Evolutionary conservation across 2,888 invertebrate genomes (phyloP).

Genomic region (Lasioglossum leucozonium): DNA sequence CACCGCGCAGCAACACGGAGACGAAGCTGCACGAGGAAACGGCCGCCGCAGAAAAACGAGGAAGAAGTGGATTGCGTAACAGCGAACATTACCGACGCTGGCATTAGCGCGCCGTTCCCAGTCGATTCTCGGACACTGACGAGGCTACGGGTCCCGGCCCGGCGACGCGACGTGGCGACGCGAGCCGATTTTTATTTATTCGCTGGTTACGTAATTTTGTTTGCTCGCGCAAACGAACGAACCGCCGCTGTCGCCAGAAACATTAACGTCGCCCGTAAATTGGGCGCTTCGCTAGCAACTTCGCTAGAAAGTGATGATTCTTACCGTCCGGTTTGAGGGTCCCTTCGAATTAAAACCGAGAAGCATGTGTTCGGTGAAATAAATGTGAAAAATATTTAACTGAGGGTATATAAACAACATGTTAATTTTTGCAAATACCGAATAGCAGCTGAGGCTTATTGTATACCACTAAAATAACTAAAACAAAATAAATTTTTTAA

Average conservation of each 20-base stretch:
- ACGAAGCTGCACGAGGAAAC: slow-evolving; percentile 35
- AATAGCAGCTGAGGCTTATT: no score
- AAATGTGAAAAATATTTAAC: no score
- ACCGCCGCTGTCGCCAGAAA: background rate
- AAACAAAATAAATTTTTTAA: no score
- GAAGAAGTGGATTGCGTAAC: slow-evolving; percentile 43
- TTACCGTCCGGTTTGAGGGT: no score
- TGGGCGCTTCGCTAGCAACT: background rate
- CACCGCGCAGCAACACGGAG: background rate
- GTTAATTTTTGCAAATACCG: no score
- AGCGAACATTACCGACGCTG: background rate
- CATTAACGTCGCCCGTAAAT: background rate
- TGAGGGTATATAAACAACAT: no score
- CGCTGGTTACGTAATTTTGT: background rate
- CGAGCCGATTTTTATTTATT: background rate
- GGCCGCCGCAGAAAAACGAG: slow-evolving; percentile 34
- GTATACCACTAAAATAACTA: no score
- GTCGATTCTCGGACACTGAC: background rate
- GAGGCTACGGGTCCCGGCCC: background rate
- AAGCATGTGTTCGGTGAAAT: no score
- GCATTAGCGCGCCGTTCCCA: background rate
- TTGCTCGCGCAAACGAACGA: background rate
- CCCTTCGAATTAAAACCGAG: background rate
- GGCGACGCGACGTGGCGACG: no score
- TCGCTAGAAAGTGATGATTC: background rate